Evolutionary conservation across 1,140 invertebrate genomes (phyloP).

Genomic region (Dryas iulia): DNA sequence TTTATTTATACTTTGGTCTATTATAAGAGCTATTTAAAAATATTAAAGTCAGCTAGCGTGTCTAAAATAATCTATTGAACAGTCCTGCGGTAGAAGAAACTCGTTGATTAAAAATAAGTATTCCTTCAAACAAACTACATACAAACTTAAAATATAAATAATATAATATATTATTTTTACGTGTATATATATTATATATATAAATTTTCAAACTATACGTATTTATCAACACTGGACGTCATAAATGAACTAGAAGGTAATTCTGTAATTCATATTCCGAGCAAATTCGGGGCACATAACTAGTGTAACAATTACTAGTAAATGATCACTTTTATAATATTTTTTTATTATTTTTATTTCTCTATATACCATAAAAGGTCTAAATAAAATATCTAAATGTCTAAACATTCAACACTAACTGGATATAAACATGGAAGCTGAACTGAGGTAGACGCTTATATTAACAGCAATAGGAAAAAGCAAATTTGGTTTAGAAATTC

Average conservation of each 20-base stretch:
- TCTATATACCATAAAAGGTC: neutral
- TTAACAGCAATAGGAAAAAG: neutral
- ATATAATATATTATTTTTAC: neutral
- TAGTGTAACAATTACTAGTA: neutral
- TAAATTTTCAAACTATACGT: neutral
- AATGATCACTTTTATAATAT: neutral
- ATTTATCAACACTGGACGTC: neutral
- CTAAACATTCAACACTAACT: constrained; percentile 15
- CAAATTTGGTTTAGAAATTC: neutral
- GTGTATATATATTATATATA: neutral
- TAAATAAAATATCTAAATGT: neutral
- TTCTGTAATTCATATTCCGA: neutral
- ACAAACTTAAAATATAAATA: neutral
- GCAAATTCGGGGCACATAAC: neutral
- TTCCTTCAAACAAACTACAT: neutral
- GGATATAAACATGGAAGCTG: constrained; percentile 26
- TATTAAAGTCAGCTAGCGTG: neutral
- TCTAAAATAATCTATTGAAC: constrained; percentile 1
- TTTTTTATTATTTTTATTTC: neutral
- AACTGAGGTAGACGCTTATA: constrained; percentile 31
- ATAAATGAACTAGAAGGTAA: neutral
- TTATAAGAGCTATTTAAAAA: neutral
- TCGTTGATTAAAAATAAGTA: constrained; percentile 7
- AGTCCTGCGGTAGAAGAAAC: constrained; percentile 12
- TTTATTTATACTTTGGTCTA: neutral